Evolutionary conservation across 2,797 vertebrate genomes (phyloP).

Genomic region (Coilia nasus): DNA sequence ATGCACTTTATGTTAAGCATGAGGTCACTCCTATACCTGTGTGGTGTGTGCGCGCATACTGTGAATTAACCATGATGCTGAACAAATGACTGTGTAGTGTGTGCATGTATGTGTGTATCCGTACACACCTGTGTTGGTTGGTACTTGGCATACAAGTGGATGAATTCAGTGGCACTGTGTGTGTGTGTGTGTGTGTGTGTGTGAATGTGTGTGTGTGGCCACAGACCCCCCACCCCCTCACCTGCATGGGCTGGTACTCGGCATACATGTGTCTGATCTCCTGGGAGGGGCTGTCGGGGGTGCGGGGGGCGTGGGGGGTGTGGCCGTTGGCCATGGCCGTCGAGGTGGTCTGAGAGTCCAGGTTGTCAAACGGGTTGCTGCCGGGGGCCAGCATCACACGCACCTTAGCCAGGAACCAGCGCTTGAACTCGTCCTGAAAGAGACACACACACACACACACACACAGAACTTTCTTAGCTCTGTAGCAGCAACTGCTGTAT

Average conservation of each 20-base stretch:
- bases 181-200: background rate
- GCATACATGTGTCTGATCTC: constrained; percentile 70
- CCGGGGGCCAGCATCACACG: constrained; percentile 85
- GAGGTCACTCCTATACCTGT: too few relatives aligned
- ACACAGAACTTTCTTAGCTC: background rate
- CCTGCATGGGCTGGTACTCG: background rate
- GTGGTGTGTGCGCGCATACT: background rate
- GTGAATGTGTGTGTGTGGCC: background rate
- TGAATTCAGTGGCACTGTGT: too few relatives aligned
- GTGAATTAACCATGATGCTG: too few relatives aligned
- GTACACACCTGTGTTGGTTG: too few relatives aligned
- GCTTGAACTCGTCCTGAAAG: constrained; percentile 91
- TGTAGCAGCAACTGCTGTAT: background rate
- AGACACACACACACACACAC: background rate
- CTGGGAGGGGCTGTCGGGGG: constrained; percentile 73
- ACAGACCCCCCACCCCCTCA: too few relatives aligned
- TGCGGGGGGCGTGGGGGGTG: constrained; percentile 71
- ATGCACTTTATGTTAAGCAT: too few relatives aligned
- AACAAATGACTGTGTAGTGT: too few relatives aligned
- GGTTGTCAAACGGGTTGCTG: constrained; percentile 79
- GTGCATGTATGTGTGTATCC: too few relatives aligned
- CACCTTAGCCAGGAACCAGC: constrained; percentile 94
- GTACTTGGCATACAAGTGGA: background rate
- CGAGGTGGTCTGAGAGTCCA: constrained; percentile 78
- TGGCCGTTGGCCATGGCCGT: constrained; percentile 75